phyloP scores from a whole-genome alignment of 2,888 invertebrate species.

The Heliconius cydno region DNA sequence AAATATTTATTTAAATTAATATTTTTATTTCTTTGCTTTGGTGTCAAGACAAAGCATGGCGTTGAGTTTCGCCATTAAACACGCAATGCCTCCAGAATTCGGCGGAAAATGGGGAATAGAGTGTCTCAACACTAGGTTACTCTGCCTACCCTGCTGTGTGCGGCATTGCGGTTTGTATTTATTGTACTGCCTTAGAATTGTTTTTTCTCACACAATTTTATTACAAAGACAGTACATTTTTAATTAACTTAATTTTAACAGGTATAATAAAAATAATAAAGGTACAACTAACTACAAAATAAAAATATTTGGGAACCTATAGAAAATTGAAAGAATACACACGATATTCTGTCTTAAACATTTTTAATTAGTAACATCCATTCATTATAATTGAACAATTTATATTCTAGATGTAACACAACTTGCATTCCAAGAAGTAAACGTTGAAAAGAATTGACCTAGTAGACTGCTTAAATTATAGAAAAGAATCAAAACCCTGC shows the following conservation, averaged over 20 bases:
- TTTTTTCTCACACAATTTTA: too few relatives aligned
- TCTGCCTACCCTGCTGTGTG: too few relatives aligned
- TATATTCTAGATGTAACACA: constrained; percentile 63
- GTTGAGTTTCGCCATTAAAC: too few relatives aligned
- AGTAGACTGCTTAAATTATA: constrained; percentile 49
- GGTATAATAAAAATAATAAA: too few relatives aligned
- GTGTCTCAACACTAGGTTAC: too few relatives aligned
- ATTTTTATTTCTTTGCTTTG: background rate
- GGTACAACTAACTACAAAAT: background rate
- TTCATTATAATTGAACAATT: constrained; percentile 75
- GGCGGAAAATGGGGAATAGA: background rate
- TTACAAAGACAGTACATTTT: too few relatives aligned
- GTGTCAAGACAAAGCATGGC: background rate
- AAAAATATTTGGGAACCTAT: background rate
- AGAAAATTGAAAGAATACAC: constrained; percentile 43
- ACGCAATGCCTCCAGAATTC: background rate
- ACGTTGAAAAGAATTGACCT: constrained; percentile 54
- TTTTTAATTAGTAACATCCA: constrained; percentile 80
- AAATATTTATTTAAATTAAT: background rate
- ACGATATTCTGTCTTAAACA: constrained; percentile 65
- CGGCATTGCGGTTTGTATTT: too few relatives aligned
- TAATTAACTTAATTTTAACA: too few relatives aligned
- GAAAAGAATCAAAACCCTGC: constrained; percentile 28
- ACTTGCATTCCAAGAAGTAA: constrained; percentile 54
- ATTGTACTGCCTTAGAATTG: too few relatives aligned